Evolutionary conservation across 2,888 invertebrate species (phyloP), one percentile per base, ranked within the genome.

Genomic region (Aporophyla nigra): DNA sequence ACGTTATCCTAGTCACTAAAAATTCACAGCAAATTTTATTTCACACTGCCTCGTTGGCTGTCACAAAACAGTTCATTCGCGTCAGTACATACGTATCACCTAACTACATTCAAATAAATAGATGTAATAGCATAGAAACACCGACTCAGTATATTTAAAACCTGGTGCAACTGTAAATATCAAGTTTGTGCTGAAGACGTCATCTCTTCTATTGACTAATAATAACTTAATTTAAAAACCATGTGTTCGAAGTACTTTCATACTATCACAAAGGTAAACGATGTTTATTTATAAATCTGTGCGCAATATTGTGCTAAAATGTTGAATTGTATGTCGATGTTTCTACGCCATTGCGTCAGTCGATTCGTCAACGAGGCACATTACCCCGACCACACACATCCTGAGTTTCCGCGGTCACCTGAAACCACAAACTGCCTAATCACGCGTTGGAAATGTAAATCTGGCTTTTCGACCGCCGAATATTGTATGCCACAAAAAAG

Each of bases 301-400:
- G 80, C 40, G 71, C 56, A 40, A 51, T 33, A 51, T 67, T 67
- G 66, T 72, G 33, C 54, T 46, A 80, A 33, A 62, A 27, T 53
- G 16, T 58, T 27, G 19, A 16, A 33, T 53, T 43, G 16, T 14
- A 40, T 24, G 21, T 56, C 70, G 58, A 71, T 59, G 70, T 84
- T 70, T 70, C 80, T 74, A 68, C 21, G 62, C 66, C 16, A 74
- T 68, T 72, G 53, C 19, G 43, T 74, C 84, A 40, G 54, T 80
- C 59, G 40, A 56, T 84, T 70, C 75, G 75, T 63, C 76, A 82
- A 86, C 76, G 74, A 79, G 83, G 67, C 40, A 51, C n/a, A 71
- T 72, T 27, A 49, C 9, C 61, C 53, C 9, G 21, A 76, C 83
- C 75, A 74, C 86, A 86, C 61, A 79, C 76, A 76, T 74, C 49